Percentiles rank a stretch among this genome's conserved stretches.
Conservation (phyloP, 2,797 vertebrate species). For the Aphelocoma californica region DNA sequence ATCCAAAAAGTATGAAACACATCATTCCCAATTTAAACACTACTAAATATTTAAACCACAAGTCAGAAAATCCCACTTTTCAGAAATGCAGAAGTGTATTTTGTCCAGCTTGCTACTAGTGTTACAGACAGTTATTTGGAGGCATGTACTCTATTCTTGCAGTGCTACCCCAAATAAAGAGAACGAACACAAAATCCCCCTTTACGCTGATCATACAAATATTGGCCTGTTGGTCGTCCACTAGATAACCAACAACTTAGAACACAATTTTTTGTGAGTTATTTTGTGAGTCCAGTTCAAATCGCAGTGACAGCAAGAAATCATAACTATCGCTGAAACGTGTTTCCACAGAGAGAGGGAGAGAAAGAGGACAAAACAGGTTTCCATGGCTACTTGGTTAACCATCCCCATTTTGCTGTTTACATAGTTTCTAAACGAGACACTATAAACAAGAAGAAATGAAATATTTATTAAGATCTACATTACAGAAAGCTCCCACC, state of each 20-base stretch:
- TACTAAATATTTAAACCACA: neutral
- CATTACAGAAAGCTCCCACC: neutral
- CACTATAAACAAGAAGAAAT: slow-evolving; percentile 3
- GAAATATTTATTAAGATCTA: slow-evolving; percentile 22
- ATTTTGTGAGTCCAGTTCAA: neutral
- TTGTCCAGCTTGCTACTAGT: neutral
- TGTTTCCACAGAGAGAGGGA: neutral
- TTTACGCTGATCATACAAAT: neutral
- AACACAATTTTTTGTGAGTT: neutral
- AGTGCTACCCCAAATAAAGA: neutral
- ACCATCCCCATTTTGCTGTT: slow-evolving; percentile 1
- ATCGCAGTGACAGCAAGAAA: neutral
- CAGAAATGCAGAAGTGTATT: neutral
- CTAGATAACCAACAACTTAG: neutral
- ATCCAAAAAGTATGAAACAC: neutral
- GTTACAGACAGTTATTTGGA: neutral
- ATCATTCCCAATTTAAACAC: neutral
- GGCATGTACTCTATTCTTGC: neutral
- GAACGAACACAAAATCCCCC: neutral
- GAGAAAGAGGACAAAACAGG: neutral
- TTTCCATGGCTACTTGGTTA: slow-evolving; percentile 55
- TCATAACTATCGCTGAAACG: neutral
- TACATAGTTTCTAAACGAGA: slow-evolving; percentile 11
- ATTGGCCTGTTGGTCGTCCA: neutral
- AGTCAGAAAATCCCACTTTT: neutral